Evolutionary conservation across 2,888 invertebrate species (phyloP).

Genomic region (Lacanobia wlatinum): DNA sequence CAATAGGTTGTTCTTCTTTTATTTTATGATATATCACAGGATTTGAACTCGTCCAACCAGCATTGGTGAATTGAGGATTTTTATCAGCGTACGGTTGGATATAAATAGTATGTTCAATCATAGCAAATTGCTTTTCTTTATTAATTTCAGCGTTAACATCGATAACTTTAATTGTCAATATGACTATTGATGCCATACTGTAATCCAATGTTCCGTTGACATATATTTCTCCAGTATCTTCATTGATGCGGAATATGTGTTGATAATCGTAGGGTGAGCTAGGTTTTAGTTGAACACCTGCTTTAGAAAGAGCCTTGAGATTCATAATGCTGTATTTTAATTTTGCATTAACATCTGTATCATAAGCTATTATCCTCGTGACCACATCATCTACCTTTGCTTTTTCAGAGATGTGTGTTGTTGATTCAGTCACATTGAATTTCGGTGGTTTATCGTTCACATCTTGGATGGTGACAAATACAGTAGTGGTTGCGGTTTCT

Average conservation of each 20-base stretch:
- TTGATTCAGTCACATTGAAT: slow-evolving; percentile 92
- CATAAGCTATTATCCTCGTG: slow-evolving; percentile 92
- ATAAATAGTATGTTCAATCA: slow-evolving; percentile 94
- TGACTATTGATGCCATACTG: slow-evolving; percentile 94
- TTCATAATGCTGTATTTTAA: slow-evolving; percentile 93
- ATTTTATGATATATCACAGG: slow-evolving; percentile 92
- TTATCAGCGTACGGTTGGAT: slow-evolving; percentile 94
- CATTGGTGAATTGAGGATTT: slow-evolving; percentile 93
- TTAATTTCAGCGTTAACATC: slow-evolving; percentile 93
- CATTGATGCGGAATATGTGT: slow-evolving; percentile 93
- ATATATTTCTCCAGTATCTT: slow-evolving; percentile 92
- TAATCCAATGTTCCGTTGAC: slow-evolving; percentile 93
- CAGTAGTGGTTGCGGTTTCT: slow-evolving; percentile 95
- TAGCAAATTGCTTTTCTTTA: slow-evolving; percentile 92
- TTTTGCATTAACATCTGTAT: slow-evolving; percentile 93
- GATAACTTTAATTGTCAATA: slow-evolving; percentile 93
- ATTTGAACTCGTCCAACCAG: slow-evolving; percentile 93
- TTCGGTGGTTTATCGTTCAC: slow-evolving; percentile 96
- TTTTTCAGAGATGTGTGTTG: slow-evolving; percentile 93
- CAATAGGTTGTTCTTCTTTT: slow-evolving; percentile 94
- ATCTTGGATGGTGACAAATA: slow-evolving; percentile 93
- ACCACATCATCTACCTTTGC: slow-evolving; percentile 92
- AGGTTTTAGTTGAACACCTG: slow-evolving; percentile 93
- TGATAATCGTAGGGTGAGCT: slow-evolving; percentile 92
- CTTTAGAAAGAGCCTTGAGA: slow-evolving; percentile 93